Base-by-base conservation (phyloP, 2,113 vertebrate species). In the Embiotoca jacksoni region DNA sequence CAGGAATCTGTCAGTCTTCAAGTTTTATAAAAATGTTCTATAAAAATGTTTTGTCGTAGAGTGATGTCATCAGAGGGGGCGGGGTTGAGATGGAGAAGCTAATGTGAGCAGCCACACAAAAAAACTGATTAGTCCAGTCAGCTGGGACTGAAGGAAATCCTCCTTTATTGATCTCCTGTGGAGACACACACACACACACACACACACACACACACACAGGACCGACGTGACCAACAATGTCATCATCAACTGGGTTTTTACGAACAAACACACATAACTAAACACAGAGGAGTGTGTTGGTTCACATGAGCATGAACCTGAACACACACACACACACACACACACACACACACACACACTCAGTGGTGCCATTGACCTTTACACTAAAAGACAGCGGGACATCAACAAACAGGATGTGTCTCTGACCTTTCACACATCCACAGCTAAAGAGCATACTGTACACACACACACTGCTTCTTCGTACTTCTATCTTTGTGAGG, bases 371-470 rank as follows among this genome's bases (percentile, higher is more conserved):
- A 47, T 4, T 92, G 88, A 92, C 89, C 90, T 92, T 91, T 90
- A 72, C 77, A 81, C 81, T 91, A 67, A 79, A 67, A 92, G 61
- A 82, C 78, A 80, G 78, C 79, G 75, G 72, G 83, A 77, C 65
- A 91, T 92, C 88, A 87, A 85, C 84, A 93, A 84, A 88, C 91
- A 88, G 88, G 83, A 89, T 63, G 75, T 72, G 88, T 88, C 69
- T 83, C 71, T 94, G 89, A 93, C 93, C 92, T 92, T 92, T 88
- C 59, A 85, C 82, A 89, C 80, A 89, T 88, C 63, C n/a, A 64
- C 14, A 6, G 64, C 64, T 73, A 80, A 85, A 81, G 78, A 82
- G 63, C 72, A 64, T 9, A 70, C 70, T 47, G n/a, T 46, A 52
- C 46, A 53, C 39, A 73, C 60, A 62, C 53, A 73, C 52, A 30